phyloP scores from a whole-genome alignment of 2,113 vertebrate species.

The Muscicapa adusta region DNA sequence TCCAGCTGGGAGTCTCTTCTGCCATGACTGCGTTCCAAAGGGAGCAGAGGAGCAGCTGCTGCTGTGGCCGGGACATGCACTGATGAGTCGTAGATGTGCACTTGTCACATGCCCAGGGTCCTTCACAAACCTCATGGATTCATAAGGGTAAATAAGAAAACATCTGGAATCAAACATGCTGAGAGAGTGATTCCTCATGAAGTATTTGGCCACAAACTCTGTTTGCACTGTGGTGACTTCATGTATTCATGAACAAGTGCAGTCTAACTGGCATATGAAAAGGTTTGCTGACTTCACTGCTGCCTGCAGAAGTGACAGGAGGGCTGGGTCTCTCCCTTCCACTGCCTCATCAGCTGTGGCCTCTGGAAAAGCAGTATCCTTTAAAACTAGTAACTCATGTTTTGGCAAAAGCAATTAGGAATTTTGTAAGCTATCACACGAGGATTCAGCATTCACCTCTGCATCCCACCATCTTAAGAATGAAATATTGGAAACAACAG shows the following conservation, averaged over 20 bases:
- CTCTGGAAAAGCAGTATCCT: not conserved
- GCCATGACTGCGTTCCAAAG: not conserved
- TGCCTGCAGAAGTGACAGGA: not conserved
- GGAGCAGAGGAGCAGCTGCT: not conserved
- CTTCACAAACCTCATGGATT: not conserved
- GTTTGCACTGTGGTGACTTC: not conserved
- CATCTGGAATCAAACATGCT: not conserved
- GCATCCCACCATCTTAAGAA: not conserved
- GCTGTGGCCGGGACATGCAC: not conserved
- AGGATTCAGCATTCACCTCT: not conserved
- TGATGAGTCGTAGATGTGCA: accelerated
- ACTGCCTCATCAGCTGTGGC: not conserved
- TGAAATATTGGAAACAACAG: constrained; percentile 14
- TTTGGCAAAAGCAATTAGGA: constrained; percentile 14
- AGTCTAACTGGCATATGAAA: not conserved
- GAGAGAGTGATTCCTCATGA: accelerated
- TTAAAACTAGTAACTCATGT: not conserved
- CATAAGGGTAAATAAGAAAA: not conserved
- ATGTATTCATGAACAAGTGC: not conserved
- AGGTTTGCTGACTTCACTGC: not conserved
- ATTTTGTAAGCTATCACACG: not conserved
- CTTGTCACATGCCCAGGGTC: not conserved
- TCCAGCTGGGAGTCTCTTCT: not conserved
- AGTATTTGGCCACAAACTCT: not conserved
- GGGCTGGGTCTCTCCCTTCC: not conserved